Evolutionary conservation across 2,797 vertebrate genomes (phyloP), one percentile per base, ranked within the genome.

Genomic region (Amblyopsis hoosieri): DNA sequence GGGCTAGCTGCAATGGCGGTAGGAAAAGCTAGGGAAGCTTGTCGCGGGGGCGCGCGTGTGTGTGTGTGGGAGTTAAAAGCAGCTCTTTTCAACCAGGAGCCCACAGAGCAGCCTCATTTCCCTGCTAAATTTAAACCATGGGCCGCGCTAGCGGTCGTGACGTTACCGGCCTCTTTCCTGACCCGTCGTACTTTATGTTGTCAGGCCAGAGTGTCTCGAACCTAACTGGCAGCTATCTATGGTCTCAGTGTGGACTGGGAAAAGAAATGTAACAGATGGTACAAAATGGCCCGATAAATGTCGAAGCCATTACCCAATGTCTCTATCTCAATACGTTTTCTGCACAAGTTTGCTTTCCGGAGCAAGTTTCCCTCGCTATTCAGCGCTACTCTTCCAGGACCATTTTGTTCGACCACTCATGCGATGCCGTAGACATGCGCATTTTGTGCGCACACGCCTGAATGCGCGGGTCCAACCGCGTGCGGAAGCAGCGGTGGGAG

Each of bases 121-220:
- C 77, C 72, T 72, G 88, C 90, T 93, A 91, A 89, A 90, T 90
- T 92, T 91, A 91, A 87, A 84, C 79, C 50, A 83, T 64, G 78
- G 84, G 82, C 79, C 74, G 69, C 37, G 83, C 67, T 85, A 85
- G 81, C 82, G 64, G 76, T 70, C 65, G 7, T 59, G 73, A 86
- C 80, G 80, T 74, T 84, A 81, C 84, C 81, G 57, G 82, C 74
- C 84, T 62, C 79, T 79, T 55, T 71, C 64, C 66, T 82, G 62
- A 74, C 73, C 58, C 54, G 54, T 69, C 37, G 37, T 42, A 42
- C 65, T 29, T 3, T 29, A 29, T 4, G 72, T 65, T 80, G 53
- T 67, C 45, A 62, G 60, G 61, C n/a, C 54, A 76, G 67, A 79
- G 65, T 80, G 78, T 72, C 82, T 71, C 76, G 29, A 77, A 81